phyloP scores from a whole-genome alignment of 2,888 invertebrate genomes.

The Dolichomitus sp. region DNA sequence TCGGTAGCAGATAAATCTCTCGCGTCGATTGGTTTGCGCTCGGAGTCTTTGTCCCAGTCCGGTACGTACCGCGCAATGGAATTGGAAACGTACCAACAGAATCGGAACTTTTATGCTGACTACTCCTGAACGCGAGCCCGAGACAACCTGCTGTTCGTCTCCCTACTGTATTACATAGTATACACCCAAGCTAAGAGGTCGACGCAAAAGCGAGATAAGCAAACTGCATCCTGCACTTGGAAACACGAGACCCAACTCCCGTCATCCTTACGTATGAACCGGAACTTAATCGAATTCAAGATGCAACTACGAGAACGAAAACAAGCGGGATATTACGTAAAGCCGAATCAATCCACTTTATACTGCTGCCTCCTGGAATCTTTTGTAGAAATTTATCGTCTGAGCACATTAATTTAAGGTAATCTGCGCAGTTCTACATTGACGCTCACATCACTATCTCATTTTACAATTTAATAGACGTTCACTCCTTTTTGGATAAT shows the following conservation, averaged over 20 bases:
- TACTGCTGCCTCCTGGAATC: not conserved
- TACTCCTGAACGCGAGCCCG: conserved; percentile 49
- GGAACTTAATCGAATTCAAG: conserved; percentile 52
- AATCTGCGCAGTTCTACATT: not conserved
- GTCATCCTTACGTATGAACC: conserved; percentile 25
- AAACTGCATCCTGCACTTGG: conserved; percentile 4
- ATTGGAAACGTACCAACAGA: conserved; percentile 66
- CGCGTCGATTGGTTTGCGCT: conserved; percentile 57
- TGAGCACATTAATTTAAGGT: not conserved
- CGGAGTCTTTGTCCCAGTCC: conserved; percentile 27
- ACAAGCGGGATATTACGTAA: conserved; percentile 50
- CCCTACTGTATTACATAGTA: conserved; percentile 20
- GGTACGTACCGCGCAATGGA: conserved; percentile 42
- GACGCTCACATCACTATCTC: conserved; percentile 3
- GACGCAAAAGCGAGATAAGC: conserved; percentile 36
- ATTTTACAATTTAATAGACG: conserved; percentile 13
- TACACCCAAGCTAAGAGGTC: conserved; percentile 29
- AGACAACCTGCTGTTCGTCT: conserved; percentile 65
- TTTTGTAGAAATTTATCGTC: conserved; percentile 1
- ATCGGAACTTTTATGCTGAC: conserved; percentile 66
- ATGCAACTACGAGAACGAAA: conserved; percentile 54
- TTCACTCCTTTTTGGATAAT: conserved; percentile 50
- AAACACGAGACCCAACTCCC: conserved; percentile 26
- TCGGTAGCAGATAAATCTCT: conserved; percentile 59
- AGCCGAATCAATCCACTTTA: conserved; percentile 29